Evolutionary conservation across 2,797 vertebrate species (phyloP).

Genomic region (Crocodylus rhombifer): DNA sequence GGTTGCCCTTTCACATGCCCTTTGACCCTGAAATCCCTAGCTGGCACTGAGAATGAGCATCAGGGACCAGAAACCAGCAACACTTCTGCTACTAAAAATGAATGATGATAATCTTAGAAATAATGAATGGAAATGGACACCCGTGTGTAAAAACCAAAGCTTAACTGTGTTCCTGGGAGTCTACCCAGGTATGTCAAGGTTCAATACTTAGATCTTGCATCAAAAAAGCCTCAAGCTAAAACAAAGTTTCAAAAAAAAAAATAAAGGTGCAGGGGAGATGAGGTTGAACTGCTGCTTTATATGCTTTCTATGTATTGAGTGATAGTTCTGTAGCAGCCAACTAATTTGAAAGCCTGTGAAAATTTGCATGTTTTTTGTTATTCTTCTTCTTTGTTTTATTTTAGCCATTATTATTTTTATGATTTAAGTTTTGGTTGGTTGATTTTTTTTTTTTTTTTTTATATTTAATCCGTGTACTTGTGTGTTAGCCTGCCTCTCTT

Average conservation of each 20-base stretch:
- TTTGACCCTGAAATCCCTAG: conserved; percentile 65
- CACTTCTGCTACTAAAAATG: not conserved
- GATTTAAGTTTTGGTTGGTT: conserved; percentile 81
- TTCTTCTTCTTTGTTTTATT: conserved; percentile 77
- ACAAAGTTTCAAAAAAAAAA: not conserved
- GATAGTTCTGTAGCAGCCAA: conserved; percentile 48
- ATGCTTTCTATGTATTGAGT: conserved; percentile 15
- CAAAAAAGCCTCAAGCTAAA: conserved; percentile 9
- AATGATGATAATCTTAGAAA: not conserved
- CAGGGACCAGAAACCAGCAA: conserved; percentile 41
- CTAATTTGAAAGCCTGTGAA: conserved; percentile 84
- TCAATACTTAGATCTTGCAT: not conserved
- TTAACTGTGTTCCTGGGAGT: conserved; percentile 49
- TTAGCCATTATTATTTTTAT: conserved; percentile 81
- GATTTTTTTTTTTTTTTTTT: conserved; percentile 68
- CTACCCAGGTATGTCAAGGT: conserved; percentile 17
- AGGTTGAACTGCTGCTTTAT: conserved; percentile 28
- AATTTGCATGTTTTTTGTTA: conserved; percentile 94
- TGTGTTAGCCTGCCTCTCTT: conserved; percentile 78
- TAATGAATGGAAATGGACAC: not conserved
- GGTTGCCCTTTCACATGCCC: conserved; percentile 66
- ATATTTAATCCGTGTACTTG: conserved; percentile 74
- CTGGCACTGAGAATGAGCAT: conserved; percentile 34
- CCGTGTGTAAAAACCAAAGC: conserved; percentile 18
- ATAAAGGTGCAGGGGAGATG: not conserved